These are phyloP conservation scores for Neosilurus mollespiculum DNA, from an alignment of 2,797 vertebrate species.

Conservation along the genomic window DNA sequence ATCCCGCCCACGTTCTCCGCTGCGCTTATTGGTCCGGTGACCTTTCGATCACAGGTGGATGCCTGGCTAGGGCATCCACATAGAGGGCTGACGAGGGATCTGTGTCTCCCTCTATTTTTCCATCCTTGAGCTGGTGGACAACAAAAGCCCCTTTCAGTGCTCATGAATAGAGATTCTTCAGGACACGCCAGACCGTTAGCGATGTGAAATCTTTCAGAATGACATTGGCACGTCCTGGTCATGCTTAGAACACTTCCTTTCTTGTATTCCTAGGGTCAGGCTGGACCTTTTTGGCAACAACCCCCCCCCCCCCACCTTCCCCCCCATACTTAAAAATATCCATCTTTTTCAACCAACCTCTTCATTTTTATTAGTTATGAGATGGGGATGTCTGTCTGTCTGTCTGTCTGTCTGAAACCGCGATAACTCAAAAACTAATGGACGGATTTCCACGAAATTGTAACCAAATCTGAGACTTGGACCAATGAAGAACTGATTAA, in stretches of 20 bases:
- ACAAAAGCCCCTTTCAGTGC: conserved; percentile 76
- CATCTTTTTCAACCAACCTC: conserved; percentile 11
- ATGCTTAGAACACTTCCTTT: conserved; percentile 38
- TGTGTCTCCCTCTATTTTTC: conserved; percentile 41
- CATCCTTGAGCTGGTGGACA: conserved; percentile 59
- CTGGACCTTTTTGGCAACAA: conserved; percentile 26
- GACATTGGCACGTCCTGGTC: conserved; percentile 41
- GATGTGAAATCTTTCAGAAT: conserved; percentile 46
- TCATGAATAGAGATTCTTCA: conserved; percentile 71
- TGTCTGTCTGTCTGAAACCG: no score
- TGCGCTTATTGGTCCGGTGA: conserved; percentile 41
- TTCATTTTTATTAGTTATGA: no score
- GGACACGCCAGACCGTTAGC: conserved; percentile 63
- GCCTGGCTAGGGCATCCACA: not conserved
- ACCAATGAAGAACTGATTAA: no score
- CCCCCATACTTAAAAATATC: conserved; percentile 28
- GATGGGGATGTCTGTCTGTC: no score
- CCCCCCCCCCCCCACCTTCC: no score
- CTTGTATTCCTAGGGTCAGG: conserved; percentile 32
- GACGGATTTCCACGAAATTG: no score
- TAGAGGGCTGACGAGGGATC: not conserved
- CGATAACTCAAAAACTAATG: no score
- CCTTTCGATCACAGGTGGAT: conserved; percentile 40
- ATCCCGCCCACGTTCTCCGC: not conserved
- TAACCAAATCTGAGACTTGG: no score